Percentiles rank a stretch among this genome's conserved stretches.
These are phyloP conservation scores for Acropora yongei DNA, from an alignment of 64 coral and sea anemone genomes.

Conservation along the genomic window DNA sequence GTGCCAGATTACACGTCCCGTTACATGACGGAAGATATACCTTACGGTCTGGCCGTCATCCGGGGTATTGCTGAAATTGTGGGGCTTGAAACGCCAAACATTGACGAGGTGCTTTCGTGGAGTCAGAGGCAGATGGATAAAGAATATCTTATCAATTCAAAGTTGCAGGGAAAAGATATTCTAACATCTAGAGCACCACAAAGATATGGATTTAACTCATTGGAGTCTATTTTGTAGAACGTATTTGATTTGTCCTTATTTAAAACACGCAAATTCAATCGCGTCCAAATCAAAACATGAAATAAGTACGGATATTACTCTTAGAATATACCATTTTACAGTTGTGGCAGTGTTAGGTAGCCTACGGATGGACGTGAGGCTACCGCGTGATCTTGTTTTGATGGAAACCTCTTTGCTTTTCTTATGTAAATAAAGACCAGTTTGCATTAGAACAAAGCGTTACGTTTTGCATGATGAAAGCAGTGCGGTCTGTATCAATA, in stretches of 20 bases:
- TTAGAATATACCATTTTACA: too few relatives aligned
- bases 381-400: too few relatives aligned
- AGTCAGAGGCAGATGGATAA: conserved; percentile 56
- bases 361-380: too few relatives aligned
- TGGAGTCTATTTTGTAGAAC: conserved; percentile 26
- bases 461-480: too few relatives aligned
- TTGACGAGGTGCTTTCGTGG: conserved; percentile 63
- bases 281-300: too few relatives aligned
- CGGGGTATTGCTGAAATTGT: conserved; percentile 71
- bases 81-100: conserved; percentile 54
- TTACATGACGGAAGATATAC: conserved; percentile 40
- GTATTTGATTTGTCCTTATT: too few relatives aligned
- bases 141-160: conserved; percentile 55
- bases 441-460: too few relatives aligned
- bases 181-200: conserved; percentile 59
- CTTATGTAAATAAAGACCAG: too few relatives aligned
- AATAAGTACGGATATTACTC: too few relatives aligned
- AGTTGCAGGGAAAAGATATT: conserved; percentile 75
- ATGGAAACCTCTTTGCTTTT: too few relatives aligned
- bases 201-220: conserved; percentile 40
- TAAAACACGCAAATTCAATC: neutral
- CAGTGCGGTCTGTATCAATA: too few relatives aligned
- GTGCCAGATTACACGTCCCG: conserved; percentile 27
- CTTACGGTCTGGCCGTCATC: conserved; percentile 35
- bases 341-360: too few relatives aligned